Evolutionary conservation across 2,113 vertebrate species (phyloP).

Genomic region (Eira barbara): DNA sequence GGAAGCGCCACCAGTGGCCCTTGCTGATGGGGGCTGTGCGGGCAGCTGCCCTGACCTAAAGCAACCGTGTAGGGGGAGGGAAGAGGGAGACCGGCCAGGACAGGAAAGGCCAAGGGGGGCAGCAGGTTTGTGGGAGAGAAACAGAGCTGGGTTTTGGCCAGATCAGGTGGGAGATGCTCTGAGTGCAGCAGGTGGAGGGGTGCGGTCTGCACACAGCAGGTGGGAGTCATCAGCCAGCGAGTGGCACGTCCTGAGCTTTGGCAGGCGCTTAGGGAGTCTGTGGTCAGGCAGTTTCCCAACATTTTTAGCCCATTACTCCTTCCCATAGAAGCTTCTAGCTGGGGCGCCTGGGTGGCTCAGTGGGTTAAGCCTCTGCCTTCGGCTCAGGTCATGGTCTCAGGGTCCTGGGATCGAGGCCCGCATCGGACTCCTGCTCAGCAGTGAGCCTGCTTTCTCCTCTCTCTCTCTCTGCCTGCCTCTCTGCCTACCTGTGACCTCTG

Average conservation of each 20-base stretch:
- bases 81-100: too few relatives aligned
- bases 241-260: not conserved
- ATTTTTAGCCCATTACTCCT: not conserved
- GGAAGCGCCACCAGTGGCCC: not conserved
- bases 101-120: too few relatives aligned
- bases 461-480: too few relatives aligned
- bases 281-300: not conserved
- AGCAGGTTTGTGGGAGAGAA: not conserved
- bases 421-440: too few relatives aligned
- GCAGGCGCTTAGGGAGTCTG: not conserved
- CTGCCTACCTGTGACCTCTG: too few relatives aligned
- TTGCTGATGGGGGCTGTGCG: not conserved
- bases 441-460: too few relatives aligned
- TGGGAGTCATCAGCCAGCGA: accelerated
- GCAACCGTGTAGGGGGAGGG: not conserved
- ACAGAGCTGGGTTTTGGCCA: not conserved
- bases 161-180: not conserved
- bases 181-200: not conserved
- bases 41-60: not conserved
- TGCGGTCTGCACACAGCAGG: not conserved
- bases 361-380: too few relatives aligned
- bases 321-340: not conserved
- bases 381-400: too few relatives aligned
- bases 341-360: too few relatives aligned
- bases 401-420: too few relatives aligned